Base-by-base conservation (phyloP, 2,888 invertebrate genomes). In the Lepidocyrtinus sp. region DNA sequence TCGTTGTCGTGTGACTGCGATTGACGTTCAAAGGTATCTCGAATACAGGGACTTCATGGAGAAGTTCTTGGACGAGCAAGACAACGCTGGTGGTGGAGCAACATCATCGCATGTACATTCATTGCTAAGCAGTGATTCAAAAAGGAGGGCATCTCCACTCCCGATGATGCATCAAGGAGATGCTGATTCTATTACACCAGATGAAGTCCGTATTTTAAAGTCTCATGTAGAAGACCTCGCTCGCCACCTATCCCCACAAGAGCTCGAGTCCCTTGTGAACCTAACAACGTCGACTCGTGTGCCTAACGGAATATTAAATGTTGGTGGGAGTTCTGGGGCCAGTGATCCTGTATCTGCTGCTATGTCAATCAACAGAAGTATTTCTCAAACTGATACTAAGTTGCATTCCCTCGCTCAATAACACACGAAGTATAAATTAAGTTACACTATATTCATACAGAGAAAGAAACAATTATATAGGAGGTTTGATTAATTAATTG, bases 41-140 rank as follows among this genome's bases (percentile, higher is more conserved):
- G 79, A 79, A 79, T 88, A 36, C 89, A 91, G 92, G 78, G 96
- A 97, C 89, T 96, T 96, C 88, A 96, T 96, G 96, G 96, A 97
- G 88, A 91, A 96, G 87, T 96, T 96, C 89, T 90, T 96, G 87
- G 95, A 95, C 88, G 96, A 96, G 88, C 95, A 95, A 88, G 94
- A 94, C 87, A 87, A 82, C 73, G 85, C 85, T n/a, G 79, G 74
- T 9, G 27, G 46, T 0, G 75, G 68, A 2, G 89, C 90, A 75
- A 93, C 94, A 25, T 94, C 94, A 15, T 94, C 94, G 0, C 93
- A 92, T 87, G 90, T 92, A 62, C 91, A 92, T 83, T 89, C 89
- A 12, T 87, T 90, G 12, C 88, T 90, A 2, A 89, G 88, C 76
- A 89, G 89, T 17, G 90, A 90, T 83, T 89, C 88, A 2, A 90